phyloP scores from a whole-genome alignment of 1,140 invertebrate genomes.

The Zaprionus gabonicus region DNA sequence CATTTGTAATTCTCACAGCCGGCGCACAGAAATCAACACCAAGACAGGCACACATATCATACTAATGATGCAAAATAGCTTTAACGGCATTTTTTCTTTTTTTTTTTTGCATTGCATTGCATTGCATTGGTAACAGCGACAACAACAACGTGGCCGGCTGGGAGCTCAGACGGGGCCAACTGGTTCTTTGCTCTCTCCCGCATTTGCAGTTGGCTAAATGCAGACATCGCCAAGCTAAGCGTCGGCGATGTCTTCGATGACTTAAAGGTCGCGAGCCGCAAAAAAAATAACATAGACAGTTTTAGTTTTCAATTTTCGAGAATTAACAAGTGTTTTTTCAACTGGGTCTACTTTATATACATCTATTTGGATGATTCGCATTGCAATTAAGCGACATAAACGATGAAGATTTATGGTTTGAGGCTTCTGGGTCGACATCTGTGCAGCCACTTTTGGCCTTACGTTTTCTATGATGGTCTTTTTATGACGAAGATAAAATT shows the following conservation, averaged over 20 bases:
- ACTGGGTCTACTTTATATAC: slow-evolving; percentile 1
- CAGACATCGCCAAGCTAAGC: slow-evolving; percentile 59
- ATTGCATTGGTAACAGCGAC: slow-evolving; percentile 44
- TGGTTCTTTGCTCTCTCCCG: slow-evolving; percentile 72
- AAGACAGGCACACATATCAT: slow-evolving; percentile 73
- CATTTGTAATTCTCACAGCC: slow-evolving; percentile 76
- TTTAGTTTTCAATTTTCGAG: slow-evolving; percentile 34
- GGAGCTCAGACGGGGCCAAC: slow-evolving; percentile 66
- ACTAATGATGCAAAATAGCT: slow-evolving; percentile 83
- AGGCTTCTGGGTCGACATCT: slow-evolving; percentile 47
- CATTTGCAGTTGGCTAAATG: slow-evolving; percentile 44
- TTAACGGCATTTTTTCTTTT: slow-evolving; percentile 70
- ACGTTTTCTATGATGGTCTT: slow-evolving; percentile 35
- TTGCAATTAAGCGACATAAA: slow-evolving; percentile 43
- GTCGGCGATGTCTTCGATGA: slow-evolving; percentile 35
- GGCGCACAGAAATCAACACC: slow-evolving; percentile 72
- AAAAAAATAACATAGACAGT: slow-evolving; percentile 37
- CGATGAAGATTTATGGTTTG: slow-evolving; percentile 67
- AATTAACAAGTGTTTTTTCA: slow-evolving; percentile 67
- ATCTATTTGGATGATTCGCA: slow-evolving; percentile 14
- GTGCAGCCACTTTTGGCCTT: slow-evolving; percentile 45
- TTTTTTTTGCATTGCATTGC: slow-evolving; percentile 29
- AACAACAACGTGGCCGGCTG: slow-evolving; percentile 14
- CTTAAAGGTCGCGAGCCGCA: slow-evolving; percentile 68
- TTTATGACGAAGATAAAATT: slow-evolving; percentile 41